Evolutionary conservation across 2,113 vertebrate genomes (phyloP), one percentile per base, ranked within the genome.

Genomic region (Psittacula cyanocephala): DNA sequence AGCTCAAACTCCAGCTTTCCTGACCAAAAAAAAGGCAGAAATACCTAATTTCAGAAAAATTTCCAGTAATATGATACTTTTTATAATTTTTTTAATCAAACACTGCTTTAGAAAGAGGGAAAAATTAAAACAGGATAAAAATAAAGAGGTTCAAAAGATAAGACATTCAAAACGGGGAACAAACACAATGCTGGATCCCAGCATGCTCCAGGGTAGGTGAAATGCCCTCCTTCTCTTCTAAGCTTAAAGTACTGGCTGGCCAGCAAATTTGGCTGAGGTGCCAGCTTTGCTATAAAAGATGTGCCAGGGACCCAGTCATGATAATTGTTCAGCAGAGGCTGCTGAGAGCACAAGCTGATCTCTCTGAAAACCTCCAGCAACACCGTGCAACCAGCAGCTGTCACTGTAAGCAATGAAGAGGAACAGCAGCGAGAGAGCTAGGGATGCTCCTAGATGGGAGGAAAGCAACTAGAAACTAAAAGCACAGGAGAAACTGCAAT

Each of bases 391-490:
- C 89, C 74, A 87, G 84, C 88, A 95, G 96, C 94, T 97, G 96
- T 91, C 96, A 91, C 93, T 82, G 80, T 63, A 91, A 87, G 96
- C 92, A 86, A 39, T 1, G 57, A 52, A 80, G 86, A 93, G 57
- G 79, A 77, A 9, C 74, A 9, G 19, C 24, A 88, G 50, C 0
- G 9, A 88, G 43, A 52, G 69, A 69, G 29, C 55, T 33, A 43
- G 46, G 49, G 59, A 81, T 60, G 46, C 59, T 90, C 50, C 44
- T 18, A 60, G 41, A 77, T 47, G 46, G 22, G n/a, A 81, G 28
- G 65, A 93, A 95, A 95, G 90, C 76, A 94, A 92, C 44, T 89
- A 83, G 92, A 78, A 90, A 88, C 84, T 11, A 92, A 97, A 97
- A 95, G 65, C 77, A 84, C 39, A 53, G 70, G 47, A 71, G 59